Base-by-base conservation (phyloP, 2,888 invertebrate species). In the Elegia similella region DNA sequence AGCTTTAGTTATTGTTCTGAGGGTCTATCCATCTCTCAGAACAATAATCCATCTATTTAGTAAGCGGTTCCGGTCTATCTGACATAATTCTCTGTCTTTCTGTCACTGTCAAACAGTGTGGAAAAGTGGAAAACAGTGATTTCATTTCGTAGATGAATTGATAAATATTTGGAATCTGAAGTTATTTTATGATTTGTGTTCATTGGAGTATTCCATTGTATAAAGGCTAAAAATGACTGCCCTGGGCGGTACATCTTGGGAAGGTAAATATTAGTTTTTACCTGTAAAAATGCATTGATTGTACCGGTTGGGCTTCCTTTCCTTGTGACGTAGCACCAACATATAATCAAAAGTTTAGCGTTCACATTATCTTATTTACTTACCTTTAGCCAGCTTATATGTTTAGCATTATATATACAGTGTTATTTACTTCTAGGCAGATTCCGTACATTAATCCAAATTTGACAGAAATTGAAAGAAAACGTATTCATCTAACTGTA, bases 191-290 rank as follows among this genome's bases (percentile, higher is more conserved):
- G 38, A 5, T 48, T 15, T 38, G 12, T 50, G 10, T 23, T 46
- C 1, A 34, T 15, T 12, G 7, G n/a, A 29, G n/a, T 30, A 30
- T 50, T 2, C 10, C 6, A 46, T 16, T 15, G 3, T 1, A n/a
- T 23, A 23, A 30, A 53, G 7, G 12, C 15, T 16, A 7, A 72
- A 57, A 62, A 86, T 85, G 83, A 66, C 80, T 57, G 63, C 77
- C 32, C 68, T 80, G 62, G 62, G 75, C 43, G 75, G 80, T 7
- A 70, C 80, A 16, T 80, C 85, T 12, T 87, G 86, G 86, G 86
- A 87, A 82, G 86, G 86, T 86, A 59, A 55, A 72, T 62, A 56
- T 43, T 55, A 34, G n/a, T 38, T 43, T 50, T 43, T 16, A 43
- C 46, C 12, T 50, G 23, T 30, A 55, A 17, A 57, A 32, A 53